These are phyloP conservation scores for Orchesella cincta DNA, from an alignment of 1,140 invertebrate species.

Conservation along the genomic window DNA sequence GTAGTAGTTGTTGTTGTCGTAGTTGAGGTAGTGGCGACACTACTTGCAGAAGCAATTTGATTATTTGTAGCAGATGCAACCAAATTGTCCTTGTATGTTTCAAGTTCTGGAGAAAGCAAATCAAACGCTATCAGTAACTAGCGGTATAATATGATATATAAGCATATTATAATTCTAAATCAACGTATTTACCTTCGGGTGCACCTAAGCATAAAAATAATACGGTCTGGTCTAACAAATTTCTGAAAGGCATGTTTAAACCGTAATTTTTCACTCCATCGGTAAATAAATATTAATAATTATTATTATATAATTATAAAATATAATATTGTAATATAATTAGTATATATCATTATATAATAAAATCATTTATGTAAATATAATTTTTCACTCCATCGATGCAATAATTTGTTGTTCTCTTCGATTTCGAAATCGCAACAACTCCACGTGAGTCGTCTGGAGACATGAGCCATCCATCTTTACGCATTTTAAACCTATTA, in stretches of 20 bases:
- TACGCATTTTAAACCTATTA: constrained; percentile 31
- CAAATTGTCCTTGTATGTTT: not conserved
- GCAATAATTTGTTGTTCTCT: constrained; percentile 33
- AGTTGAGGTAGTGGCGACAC: constrained; percentile 2
- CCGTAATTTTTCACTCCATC: too few relatives aligned
- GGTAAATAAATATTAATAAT: too few relatives aligned
- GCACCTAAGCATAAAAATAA: constrained; percentile 30
- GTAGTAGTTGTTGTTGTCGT: constrained; percentile 31
- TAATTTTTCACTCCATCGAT: constrained; percentile 41
- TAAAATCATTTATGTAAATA: constrained; percentile 11
- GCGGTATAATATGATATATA: not conserved
- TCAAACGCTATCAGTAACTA: not conserved
- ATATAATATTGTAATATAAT: too few relatives aligned
- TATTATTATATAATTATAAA: too few relatives aligned
- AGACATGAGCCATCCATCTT: constrained; percentile 39
- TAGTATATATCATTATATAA: too few relatives aligned
- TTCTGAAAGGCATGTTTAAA: not conserved
- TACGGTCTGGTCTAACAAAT: constrained; percentile 30
- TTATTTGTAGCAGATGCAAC: not conserved
- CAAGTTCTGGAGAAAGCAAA: not conserved
- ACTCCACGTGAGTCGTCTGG: not conserved
- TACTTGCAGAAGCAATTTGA: not conserved
- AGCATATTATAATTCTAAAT: not conserved
- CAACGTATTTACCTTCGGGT: not conserved
- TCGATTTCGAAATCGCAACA: constrained; percentile 26